Conservation (phyloP, 2,888 invertebrate species). For the Pollenia griseotomentosa region DNA sequence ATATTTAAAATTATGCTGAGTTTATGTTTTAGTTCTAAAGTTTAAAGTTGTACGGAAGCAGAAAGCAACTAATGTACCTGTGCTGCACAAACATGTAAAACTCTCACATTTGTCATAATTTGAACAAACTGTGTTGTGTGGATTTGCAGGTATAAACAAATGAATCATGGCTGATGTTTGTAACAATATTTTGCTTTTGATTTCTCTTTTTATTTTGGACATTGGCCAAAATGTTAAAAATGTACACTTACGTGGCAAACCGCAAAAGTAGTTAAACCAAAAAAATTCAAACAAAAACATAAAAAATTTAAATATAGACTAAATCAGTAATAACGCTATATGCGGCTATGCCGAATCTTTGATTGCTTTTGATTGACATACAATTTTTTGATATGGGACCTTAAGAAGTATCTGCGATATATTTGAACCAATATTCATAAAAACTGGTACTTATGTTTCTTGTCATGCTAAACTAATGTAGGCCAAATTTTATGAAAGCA, state of each 20-base stretch:
- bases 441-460: too few relatives aligned
- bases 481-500: too few relatives aligned
- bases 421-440: too few relatives aligned
- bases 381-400: too few relatives aligned
- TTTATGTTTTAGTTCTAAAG: neutral
- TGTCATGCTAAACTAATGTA: too few relatives aligned
- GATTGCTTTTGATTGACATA: too few relatives aligned
- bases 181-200: conserved; percentile 14
- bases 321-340: conserved; percentile 3
- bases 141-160: conserved; percentile 13
- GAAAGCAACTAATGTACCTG: neutral
- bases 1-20: conserved; percentile 27
- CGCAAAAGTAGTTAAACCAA: conserved; percentile 83
- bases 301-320: conserved; percentile 49
- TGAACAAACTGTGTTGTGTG: neutral
- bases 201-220: conserved; percentile 58
- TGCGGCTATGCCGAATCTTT: too few relatives aligned
- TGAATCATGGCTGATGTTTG: conserved; percentile 65
- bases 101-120: neutral
- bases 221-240: conserved; percentile 68
- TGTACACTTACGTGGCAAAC: conserved; percentile 74
- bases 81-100: neutral
- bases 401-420: too few relatives aligned
- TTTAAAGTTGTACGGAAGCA: neutral
- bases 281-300: conserved; percentile 65